Conservation (phyloP, 92 coral and sea anemone genomes). For the Chrysogorgia sp. region DNA sequence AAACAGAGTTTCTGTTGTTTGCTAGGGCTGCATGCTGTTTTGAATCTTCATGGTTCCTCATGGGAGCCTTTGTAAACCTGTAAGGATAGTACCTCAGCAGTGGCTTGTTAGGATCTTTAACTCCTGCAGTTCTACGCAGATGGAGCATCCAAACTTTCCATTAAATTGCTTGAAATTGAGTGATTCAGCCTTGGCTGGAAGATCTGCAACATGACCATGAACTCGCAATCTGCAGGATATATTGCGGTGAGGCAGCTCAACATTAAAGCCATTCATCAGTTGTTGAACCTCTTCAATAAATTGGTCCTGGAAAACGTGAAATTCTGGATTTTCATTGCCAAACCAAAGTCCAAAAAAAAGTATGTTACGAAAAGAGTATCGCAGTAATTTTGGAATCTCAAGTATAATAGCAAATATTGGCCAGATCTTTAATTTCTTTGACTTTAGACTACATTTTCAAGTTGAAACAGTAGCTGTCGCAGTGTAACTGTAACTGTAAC, state of each 20-base stretch:
- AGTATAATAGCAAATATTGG: not conserved
- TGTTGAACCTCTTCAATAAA: slow-evolving; percentile 27
- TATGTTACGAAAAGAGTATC: not conserved
- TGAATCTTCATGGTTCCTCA: too few relatives aligned
- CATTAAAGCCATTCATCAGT: not conserved
- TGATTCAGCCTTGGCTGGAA: slow-evolving; percentile 7
- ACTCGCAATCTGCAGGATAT: not conserved
- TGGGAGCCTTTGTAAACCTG: not conserved
- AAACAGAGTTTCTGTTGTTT: not conserved
- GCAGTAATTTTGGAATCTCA: not conserved
- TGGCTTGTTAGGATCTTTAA: not conserved
- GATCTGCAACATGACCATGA: too few relatives aligned
- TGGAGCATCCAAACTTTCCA: too few relatives aligned
- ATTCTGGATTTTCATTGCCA: not conserved
- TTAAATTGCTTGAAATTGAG: slow-evolving; percentile 9
- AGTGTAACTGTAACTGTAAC: too few relatives aligned
- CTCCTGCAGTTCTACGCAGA: too few relatives aligned
- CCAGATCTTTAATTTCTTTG: not conserved
- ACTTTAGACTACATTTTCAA: not conserved
- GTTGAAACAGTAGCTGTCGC: too few relatives aligned
- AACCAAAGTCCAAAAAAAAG: not conserved
- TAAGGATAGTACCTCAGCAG: slow-evolving; percentile 10
- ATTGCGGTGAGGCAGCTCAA: not conserved
- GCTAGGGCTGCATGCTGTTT: too few relatives aligned
- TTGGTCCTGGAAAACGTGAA: slow-evolving; percentile 32